phyloP scores from a whole-genome alignment of 1,140 invertebrate genomes.

The Mercenaria mercenaria region DNA sequence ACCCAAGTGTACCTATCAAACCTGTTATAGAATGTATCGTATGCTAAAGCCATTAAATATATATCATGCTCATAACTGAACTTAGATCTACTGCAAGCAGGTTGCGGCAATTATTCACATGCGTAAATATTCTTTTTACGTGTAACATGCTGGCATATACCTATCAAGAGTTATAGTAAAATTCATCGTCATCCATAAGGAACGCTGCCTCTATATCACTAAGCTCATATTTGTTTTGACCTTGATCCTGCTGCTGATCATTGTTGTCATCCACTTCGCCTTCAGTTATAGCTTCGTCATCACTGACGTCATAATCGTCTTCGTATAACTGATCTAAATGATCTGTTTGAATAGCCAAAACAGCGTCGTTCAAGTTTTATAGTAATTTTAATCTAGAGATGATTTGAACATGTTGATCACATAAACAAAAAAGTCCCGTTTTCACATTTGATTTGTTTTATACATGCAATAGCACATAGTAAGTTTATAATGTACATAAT shows the following conservation, averaged over 20 bases:
- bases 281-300: background rate
- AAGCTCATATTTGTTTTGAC: background rate
- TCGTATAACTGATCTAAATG: background rate
- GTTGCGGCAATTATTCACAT: too few species aligned
- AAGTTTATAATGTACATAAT: too few species aligned
- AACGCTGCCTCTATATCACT: constrained; percentile 9
- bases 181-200: constrained; percentile 29
- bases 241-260: background rate
- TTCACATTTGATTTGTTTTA: too few species aligned
- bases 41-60: too few species aligned
- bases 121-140: too few species aligned
- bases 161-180: constrained; percentile 30
- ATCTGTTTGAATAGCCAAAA: background rate
- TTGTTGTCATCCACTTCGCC: background rate
- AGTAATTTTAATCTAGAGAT: background rate
- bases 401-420: background rate
- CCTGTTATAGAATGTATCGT: too few species aligned
- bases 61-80: too few species aligned
- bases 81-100: too few species aligned
- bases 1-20: too few species aligned
- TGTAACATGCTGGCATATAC: background rate
- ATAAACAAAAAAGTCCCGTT: background rate
- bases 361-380: background rate
- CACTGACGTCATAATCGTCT: background rate
- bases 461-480: too few species aligned